Evolutionary conservation across 2,113 vertebrate genomes (phyloP), one percentile per base, ranked within the genome.

Genomic region (Gallinago media): DNA sequence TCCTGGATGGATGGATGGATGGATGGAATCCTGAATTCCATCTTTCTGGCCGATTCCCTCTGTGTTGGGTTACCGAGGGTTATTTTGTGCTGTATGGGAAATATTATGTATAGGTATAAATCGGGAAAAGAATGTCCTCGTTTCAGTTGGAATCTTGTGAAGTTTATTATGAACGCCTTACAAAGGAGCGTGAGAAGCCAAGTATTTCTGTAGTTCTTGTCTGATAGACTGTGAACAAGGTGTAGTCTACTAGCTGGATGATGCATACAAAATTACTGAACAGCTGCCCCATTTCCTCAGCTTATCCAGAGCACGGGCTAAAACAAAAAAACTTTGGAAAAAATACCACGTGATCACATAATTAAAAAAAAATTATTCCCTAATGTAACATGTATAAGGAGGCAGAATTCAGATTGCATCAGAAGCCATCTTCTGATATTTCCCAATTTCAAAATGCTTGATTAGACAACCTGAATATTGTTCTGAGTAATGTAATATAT

Each of bases 401-500:
- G 56, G 16, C 19, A 56, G 63, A 88, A 77, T 59, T 71, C 38
- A 86, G 68, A 77, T 93, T 90, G 74, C 54, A 92, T 71, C 65
- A 77, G 89, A 83, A 85, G 6, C 63, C 29, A 76, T 95, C 92
- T 83, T 66, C 71, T 83, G 71, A 88, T 80, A 74, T 63, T 71
- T 90, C 78, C 90, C 21, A 31, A 16, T 92, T 95, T 93, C 55
- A 88, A 84, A 94, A 95, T 80, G 54, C 89, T 84, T 71, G 52
- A 71, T 95, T 74, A 74, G 93, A 95, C 92, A 95, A 71, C 47
- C 32, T 81, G 85, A 93, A 89, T 92, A 83, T 95, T 93, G 82
- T 95, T 92, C 59, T 78, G 66, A 83, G 75, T 88, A 88, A 94
- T 74, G 63, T 94, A 90, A 90, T 90, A 92, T 89, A 96, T 87